These are phyloP conservation scores for Clarias magur DNA, from an alignment of 2,113 vertebrate species.

Conservation along the genomic window DNA sequence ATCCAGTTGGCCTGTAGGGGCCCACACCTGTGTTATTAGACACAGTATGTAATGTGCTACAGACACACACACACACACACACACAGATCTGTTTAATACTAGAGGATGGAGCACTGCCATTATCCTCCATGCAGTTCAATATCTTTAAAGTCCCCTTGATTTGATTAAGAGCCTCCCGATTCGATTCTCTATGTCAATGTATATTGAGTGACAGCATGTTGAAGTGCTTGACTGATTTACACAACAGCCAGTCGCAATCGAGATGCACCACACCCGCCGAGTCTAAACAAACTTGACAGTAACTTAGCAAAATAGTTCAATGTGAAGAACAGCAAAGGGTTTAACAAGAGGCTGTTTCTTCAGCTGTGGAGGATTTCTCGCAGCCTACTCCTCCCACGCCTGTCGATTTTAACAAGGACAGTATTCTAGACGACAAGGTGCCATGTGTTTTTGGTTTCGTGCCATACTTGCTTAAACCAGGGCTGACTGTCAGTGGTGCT, in stretches of 20 bases:
- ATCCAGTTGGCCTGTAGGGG: background rate
- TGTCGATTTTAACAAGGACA: background rate
- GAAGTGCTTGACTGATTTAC: slow-evolving; percentile 9
- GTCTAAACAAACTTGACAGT: background rate
- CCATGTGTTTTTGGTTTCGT: background rate
- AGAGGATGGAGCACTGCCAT: background rate
- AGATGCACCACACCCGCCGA: background rate
- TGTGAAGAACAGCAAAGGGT: background rate
- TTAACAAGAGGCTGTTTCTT: background rate
- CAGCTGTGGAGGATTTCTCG: background rate
- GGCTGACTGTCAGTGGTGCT: background rate
- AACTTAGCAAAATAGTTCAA: background rate
- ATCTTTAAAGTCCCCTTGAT: background rate
- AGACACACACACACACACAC: background rate
- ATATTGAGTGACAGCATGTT: background rate
- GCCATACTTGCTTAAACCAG: background rate
- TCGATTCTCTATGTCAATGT: background rate
- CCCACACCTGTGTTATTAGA: slow-evolving; percentile 28
- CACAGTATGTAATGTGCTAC: slow-evolving; percentile 18
- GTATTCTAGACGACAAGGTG: background rate
- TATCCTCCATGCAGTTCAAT: background rate
- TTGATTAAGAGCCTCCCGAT: slow-evolving; percentile 1
- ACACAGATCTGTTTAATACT: slow-evolving; percentile 14
- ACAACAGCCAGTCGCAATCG: background rate
- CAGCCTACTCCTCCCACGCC: background rate